phyloP scores from a whole-genome alignment of 2,113 vertebrate genomes.

The Seriola dumerili region DNA sequence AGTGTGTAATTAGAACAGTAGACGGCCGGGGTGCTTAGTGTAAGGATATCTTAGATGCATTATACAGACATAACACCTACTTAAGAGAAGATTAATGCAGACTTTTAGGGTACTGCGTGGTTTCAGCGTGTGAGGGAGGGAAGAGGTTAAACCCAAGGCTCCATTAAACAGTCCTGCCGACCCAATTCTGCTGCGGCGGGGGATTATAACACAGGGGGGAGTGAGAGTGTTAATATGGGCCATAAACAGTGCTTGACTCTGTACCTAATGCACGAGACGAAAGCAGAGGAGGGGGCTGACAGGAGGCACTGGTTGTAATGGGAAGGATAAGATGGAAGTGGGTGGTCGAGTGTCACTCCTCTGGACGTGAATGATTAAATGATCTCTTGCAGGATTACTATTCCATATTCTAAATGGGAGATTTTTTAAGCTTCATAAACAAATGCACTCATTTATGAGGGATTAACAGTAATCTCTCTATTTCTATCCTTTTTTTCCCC shows the following conservation, averaged over 20 bases:
- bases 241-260: conserved; percentile 58
- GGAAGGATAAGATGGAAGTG: conserved; percentile 61
- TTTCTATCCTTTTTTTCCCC: conserved; percentile 73
- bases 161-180: conserved; percentile 71
- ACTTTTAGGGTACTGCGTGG: conserved; percentile 58
- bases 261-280: conserved; percentile 57
- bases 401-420: conserved; percentile 89
- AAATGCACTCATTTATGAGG: conserved; percentile 86
- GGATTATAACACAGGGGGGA: conserved; percentile 74
- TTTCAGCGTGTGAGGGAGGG: conserved; percentile 44
- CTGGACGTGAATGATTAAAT: conserved; percentile 83
- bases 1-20: conserved; percentile 47
- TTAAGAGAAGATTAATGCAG: conserved; percentile 71
- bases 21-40: conserved; percentile 36
- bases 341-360: conserved; percentile 55
- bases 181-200: conserved; percentile 67
- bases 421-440: conserved; percentile 87
- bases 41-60: conserved; percentile 54
- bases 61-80: conserved; percentile 51
- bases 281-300: conserved; percentile 8
- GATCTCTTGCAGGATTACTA: conserved; percentile 83
- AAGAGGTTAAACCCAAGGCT: conserved; percentile 68
- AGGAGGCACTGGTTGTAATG: conserved; percentile 70
- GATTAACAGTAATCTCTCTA: conserved; percentile 87
- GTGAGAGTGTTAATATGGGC: conserved; percentile 80